These are phyloP conservation scores for Rhea americana DNA, from an alignment of 2,113 vertebrate genomes.

Conservation along the genomic window DNA sequence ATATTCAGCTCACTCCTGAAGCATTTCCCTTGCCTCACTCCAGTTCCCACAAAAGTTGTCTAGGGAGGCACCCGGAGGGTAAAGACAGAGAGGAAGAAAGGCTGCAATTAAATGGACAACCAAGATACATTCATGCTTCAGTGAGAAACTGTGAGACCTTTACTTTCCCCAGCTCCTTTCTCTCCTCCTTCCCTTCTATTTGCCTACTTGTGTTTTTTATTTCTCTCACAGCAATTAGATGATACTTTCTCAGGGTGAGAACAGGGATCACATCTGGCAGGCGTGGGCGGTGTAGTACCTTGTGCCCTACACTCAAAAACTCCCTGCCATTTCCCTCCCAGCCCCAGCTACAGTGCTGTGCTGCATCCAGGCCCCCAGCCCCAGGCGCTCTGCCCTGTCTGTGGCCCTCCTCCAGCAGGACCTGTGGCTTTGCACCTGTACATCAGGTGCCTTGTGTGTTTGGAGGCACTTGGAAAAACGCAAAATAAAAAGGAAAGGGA, in stretches of 20 bases:
- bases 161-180: background rate
- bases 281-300: background rate
- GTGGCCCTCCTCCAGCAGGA: background rate
- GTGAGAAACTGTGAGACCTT: background rate
- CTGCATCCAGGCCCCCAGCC: background rate
- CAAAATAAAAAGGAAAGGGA: background rate
- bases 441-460: background rate
- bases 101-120: background rate
- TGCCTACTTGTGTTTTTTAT: background rate
- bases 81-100: background rate
- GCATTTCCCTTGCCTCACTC: background rate
- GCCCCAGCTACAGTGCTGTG: background rate
- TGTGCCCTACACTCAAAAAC: background rate
- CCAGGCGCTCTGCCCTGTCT: background rate
- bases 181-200: background rate
- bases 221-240: background rate
- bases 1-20: background rate
- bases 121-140: background rate
- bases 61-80: background rate
- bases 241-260: background rate
- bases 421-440: background rate
- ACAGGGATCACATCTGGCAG: background rate
- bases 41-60: background rate
- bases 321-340: background rate
- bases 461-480: background rate